These are phyloP conservation scores for Chionodraco myersi DNA, from an alignment of 2,113 vertebrate genomes.

Conservation along the genomic window DNA sequence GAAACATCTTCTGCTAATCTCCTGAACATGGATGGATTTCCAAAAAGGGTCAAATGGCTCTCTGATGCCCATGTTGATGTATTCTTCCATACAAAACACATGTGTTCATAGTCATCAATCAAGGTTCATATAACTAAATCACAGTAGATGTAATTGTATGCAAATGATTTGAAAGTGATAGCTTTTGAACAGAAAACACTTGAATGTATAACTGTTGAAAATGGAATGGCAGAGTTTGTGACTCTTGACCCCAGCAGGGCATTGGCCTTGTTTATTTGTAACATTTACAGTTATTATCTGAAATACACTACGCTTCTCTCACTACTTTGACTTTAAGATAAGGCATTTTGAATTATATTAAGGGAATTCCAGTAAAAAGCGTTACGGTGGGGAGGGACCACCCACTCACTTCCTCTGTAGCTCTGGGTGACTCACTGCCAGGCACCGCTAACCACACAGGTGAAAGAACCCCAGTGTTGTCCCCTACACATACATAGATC, in stretches of 20 bases:
- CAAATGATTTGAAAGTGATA: neutral
- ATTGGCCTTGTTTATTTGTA: neutral
- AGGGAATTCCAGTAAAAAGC: conserved; percentile 40
- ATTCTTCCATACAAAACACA: neutral
- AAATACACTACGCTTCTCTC: neutral
- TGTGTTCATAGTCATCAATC: neutral
- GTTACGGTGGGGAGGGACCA: conserved; percentile 26
- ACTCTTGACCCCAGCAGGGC: neutral
- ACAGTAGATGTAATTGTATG: neutral
- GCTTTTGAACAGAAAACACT: neutral
- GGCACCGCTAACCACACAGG: conserved; percentile 59
- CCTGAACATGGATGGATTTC: too few relatives aligned
- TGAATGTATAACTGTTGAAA: neutral
- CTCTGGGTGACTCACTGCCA: conserved; percentile 53
- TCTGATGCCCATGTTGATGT: neutral
- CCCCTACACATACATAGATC: neutral
- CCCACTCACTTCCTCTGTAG: conserved; percentile 67
- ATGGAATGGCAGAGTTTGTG: neutral
- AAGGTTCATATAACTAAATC: too few relatives aligned
- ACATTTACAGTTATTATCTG: neutral
- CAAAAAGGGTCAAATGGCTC: too few relatives aligned
- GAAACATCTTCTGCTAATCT: too few relatives aligned
- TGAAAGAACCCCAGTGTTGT: conserved; percentile 12
- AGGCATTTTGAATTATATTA: conserved; percentile 3
- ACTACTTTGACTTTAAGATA: neutral